phyloP scores from a whole-genome alignment of 2,113 vertebrate species.

The Aepyceros melampus region DNA sequence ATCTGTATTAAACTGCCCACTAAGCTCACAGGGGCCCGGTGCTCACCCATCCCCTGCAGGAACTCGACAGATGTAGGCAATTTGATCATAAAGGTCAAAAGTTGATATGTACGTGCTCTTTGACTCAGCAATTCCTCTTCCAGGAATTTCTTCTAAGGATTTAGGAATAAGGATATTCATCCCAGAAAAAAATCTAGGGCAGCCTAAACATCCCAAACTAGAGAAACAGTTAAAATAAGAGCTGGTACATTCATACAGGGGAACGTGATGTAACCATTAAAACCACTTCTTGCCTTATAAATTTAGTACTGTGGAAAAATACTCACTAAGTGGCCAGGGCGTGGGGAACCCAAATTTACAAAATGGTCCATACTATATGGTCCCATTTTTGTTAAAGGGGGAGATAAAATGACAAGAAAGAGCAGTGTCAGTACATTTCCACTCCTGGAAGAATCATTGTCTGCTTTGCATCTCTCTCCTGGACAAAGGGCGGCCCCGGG shows the following conservation, averaged over 20 bases:
- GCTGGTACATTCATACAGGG: background rate
- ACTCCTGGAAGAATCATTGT: background rate
- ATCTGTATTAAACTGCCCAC: background rate
- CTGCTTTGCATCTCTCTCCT: background rate
- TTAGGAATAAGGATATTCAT: background rate
- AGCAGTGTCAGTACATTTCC: background rate
- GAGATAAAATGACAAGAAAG: background rate
- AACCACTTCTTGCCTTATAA: background rate
- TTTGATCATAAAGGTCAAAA: background rate
- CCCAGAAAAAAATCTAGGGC: background rate
- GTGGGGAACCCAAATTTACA: background rate
- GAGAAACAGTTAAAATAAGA: background rate
- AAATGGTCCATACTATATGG: background rate
- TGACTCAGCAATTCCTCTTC: background rate
- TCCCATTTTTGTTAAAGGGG: background rate
- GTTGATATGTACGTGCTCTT: background rate
- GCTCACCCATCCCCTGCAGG: background rate
- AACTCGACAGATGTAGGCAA: background rate
- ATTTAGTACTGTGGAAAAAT: background rate
- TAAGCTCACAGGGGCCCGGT: rapidly evolving
- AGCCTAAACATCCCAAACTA: background rate
- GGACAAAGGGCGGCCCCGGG: background rate
- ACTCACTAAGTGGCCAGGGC: background rate
- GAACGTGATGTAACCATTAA: background rate
- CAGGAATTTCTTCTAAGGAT: background rate